Evolutionary conservation across 2,797 vertebrate genomes (phyloP), one percentile per base, ranked within the genome.

Genomic region (Periparus ater): DNA sequence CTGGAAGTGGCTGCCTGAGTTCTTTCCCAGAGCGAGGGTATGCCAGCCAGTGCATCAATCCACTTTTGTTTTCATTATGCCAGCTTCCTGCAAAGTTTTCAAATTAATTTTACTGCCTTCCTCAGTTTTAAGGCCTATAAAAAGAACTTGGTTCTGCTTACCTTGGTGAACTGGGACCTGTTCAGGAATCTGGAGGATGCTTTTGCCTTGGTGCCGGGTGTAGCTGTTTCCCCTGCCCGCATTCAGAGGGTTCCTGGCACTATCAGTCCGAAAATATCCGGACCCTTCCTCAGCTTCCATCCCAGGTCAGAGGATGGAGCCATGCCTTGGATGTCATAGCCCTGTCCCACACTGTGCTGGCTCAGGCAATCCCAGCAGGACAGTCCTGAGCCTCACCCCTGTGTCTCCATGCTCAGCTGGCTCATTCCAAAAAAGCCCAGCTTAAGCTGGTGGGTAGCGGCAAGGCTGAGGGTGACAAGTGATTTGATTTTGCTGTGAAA

Each of bases 71-170:
- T 98, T 95, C 96, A 96, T 97, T 97, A 96, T 77, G 88, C 92
- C 92, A 94, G 96, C 95, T 96, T 97, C 97, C 98, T 96, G 95
- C 47, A 44, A 97, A 92, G 97, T 96, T 97, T 93, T 96, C 96
- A 96, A 96, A 97, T 98, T 97, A 97, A 98, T 98, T 98, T 97
- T 92, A 97, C 97, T 96, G 94, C 96, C 92, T 96, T 91, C 80
- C 23, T 96, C 96, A 91, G 70, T 96, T 97, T 97, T 92, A 96
- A 97, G 94, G 76, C 94, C 96, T 92, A 88, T 96, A 94, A 96
- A 98, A 96, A 96, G 92, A 73, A 77, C 32, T 73, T 55, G 63
- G 81, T 96, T 95, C 93, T 76, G 88, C 75, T 85, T 97, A 93
- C 89, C 93, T 95, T 84, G 85, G 97, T 96, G 92, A 97, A 50